Percentiles rank a stretch among this genome's conserved stretches.
Evolutionary conservation across 1,140 invertebrate species (phyloP).

Genomic region (Potamilus streckersoni): DNA sequence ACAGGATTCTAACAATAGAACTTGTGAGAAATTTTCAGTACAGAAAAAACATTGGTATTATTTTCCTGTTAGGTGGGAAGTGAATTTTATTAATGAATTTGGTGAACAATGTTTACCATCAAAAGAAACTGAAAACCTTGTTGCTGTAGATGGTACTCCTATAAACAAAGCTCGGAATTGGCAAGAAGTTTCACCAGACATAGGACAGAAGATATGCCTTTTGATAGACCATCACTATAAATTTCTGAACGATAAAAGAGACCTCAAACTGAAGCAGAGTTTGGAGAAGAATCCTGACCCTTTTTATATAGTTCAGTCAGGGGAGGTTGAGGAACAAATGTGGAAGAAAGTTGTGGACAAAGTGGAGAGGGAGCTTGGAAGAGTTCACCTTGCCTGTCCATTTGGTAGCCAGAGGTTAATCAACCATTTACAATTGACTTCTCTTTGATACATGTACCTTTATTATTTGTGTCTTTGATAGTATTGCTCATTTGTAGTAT

Average conservation of each 20-base stretch:
- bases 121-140: slow-evolving; percentile 38
- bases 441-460: no score
- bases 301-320: slow-evolving; percentile 37
- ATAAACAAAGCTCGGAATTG: slow-evolving; percentile 58
- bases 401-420: slow-evolving; percentile 61
- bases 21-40: not conserved
- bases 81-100: slow-evolving; percentile 39
- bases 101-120: slow-evolving; percentile 51
- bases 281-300: slow-evolving; percentile 21
- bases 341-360: slow-evolving; percentile 46
- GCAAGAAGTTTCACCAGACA: slow-evolving; percentile 43
- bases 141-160: slow-evolving; percentile 25
- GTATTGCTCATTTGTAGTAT: no score
- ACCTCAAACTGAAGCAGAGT: slow-evolving; percentile 28
- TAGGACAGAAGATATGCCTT: slow-evolving; percentile 41
- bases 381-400: slow-evolving; percentile 54
- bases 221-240: slow-evolving; percentile 38
- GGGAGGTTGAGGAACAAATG: slow-evolving; percentile 19
- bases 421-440: no score
- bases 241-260: slow-evolving; percentile 25
- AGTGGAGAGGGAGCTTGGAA: slow-evolving; percentile 52
- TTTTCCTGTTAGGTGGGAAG: slow-evolving; percentile 50
- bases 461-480: no score
- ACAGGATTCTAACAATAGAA: no score
- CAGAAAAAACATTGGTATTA: slow-evolving; percentile 37